phyloP scores from a whole-genome alignment of 2,888 invertebrate genomes.

The Periphyllus acericola region DNA sequence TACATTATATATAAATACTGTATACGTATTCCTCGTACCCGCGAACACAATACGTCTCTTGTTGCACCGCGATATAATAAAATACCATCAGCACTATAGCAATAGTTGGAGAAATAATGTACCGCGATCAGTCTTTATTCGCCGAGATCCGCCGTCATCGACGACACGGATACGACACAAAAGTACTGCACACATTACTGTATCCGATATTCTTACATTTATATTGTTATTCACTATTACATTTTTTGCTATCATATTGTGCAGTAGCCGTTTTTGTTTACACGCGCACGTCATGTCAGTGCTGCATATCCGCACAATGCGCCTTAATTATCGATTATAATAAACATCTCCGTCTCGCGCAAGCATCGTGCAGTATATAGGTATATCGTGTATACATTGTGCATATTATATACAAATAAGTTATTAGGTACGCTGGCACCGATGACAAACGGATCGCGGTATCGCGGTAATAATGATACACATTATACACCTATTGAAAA shows the following conservation, averaged over 20 bases:
- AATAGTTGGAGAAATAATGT: too few relatives aligned
- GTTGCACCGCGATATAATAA: too few relatives aligned
- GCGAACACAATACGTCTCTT: too few relatives aligned
- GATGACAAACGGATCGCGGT: not conserved
- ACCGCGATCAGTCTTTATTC: not conserved
- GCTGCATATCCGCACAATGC: not conserved
- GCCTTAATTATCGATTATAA: not conserved
- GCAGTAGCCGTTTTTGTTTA: not conserved
- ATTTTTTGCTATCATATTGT: not conserved
- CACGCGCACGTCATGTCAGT: not conserved
- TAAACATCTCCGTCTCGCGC: not conserved
- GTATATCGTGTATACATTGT: too few relatives aligned
- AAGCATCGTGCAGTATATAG: not conserved
- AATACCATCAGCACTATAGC: not conserved
- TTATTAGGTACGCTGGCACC: not conserved
- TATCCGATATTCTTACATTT: not conserved
- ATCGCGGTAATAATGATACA: not conserved
- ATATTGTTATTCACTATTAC: not conserved
- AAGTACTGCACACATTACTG: not conserved
- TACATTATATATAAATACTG: not conserved
- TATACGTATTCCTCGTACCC: too few relatives aligned
- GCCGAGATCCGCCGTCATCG: not conserved
- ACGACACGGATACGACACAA: not conserved
- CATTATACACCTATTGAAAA: too few relatives aligned
- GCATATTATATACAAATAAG: too few relatives aligned